A percentile compares a stretch with the other conserved stretches of the same genome.
These are phyloP conservation scores for Potamilus streckersoni DNA, from an alignment of 1,140 invertebrate species.

Conservation along the genomic window DNA sequence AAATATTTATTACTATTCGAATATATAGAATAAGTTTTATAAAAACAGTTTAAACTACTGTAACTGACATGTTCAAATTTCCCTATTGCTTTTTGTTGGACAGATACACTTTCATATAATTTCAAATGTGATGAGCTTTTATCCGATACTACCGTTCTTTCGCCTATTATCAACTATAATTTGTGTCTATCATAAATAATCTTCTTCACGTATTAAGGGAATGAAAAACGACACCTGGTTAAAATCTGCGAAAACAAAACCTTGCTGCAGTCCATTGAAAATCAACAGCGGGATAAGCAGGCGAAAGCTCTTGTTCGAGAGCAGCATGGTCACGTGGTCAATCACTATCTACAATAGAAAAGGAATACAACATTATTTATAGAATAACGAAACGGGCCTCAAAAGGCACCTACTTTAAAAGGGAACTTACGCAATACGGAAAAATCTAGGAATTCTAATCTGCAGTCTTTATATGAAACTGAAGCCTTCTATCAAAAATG, in stretches of 20 bases:
- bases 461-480: too few species aligned
- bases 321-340: slow-evolving; percentile 51
- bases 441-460: not conserved
- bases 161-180: too few species aligned
- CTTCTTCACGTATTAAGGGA: too few species aligned
- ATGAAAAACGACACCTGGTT: slow-evolving; percentile 55
- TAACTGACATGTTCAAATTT: too few species aligned
- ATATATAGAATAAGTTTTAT: too few species aligned
- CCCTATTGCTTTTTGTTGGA: too few species aligned
- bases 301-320: slow-evolving; percentile 58
- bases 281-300: slow-evolving; percentile 62
- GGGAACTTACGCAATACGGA: not conserved
- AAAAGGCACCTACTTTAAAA: not conserved
- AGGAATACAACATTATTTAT: not conserved
- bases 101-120: too few species aligned
- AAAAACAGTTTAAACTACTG: too few species aligned
- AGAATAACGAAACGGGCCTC: not conserved
- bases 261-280: slow-evolving; percentile 66
- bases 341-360: slow-evolving; percentile 52
- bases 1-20: too few species aligned
- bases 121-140: too few species aligned
- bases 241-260: slow-evolving; percentile 65
- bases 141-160: too few species aligned
- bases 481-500: too few species aligned
- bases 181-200: not conserved